A percentile compares a stretch with the other conserved stretches of the same genome.
phyloP scores from a whole-genome alignment of 2,888 invertebrate genomes.

The Epinotia brunnichana region DNA sequence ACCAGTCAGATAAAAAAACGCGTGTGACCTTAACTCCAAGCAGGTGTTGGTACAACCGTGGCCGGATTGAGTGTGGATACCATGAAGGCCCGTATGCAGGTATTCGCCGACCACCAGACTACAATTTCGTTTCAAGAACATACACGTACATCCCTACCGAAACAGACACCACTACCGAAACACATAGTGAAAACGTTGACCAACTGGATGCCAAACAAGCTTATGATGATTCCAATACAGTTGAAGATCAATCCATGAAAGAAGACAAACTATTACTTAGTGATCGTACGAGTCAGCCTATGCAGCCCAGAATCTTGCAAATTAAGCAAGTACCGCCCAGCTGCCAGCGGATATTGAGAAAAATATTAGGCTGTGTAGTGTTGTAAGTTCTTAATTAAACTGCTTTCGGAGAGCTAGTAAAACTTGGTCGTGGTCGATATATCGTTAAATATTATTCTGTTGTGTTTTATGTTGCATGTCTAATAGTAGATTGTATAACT shows the following conservation, averaged over 20 bases:
- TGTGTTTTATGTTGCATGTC: too few relatives aligned
- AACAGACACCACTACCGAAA: not conserved
- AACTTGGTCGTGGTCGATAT: too few relatives aligned
- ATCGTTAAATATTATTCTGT: too few relatives aligned
- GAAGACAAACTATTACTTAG: not conserved
- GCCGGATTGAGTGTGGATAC: constrained; percentile 12
- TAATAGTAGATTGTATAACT: too few relatives aligned
- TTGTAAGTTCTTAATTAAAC: not conserved
- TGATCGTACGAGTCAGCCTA: not conserved
- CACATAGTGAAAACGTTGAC: not conserved
- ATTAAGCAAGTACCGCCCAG: not conserved
- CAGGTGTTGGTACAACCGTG: not conserved
- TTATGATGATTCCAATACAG: not conserved
- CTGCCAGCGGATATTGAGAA: not conserved
- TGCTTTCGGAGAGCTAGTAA: too few relatives aligned
- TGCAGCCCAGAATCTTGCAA: not conserved
- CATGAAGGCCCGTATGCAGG: not conserved
- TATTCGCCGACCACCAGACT: constrained; percentile 18
- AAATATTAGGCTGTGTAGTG: constrained; percentile 7
- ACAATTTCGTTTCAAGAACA: not conserved
- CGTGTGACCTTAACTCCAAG: not conserved
- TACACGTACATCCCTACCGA: not conserved
- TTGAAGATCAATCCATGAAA: not conserved
- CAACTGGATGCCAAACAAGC: not conserved
- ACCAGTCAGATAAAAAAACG: not conserved